phyloP scores from a whole-genome alignment of 1,140 invertebrate genomes.

The Pollicipes pollicipes region DNA sequence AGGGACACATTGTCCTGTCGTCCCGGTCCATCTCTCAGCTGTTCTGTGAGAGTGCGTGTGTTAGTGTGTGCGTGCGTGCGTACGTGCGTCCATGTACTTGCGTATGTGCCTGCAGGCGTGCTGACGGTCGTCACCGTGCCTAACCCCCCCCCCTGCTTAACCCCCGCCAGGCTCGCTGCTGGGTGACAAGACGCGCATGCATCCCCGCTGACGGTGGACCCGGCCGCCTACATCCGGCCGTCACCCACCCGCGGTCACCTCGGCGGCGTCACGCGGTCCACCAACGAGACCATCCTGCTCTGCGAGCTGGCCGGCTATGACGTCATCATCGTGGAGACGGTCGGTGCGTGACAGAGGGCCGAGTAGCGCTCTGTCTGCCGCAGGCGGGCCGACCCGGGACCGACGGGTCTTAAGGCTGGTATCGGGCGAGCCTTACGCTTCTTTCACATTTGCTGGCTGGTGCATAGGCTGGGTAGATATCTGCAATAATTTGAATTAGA shows the following conservation, averaged over 20 bases:
- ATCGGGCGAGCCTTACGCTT: too few relatives aligned
- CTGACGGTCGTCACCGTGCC: not conserved
- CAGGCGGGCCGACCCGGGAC: too few relatives aligned
- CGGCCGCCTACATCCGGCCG: slow-evolving; percentile 39
- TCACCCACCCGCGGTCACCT: slow-evolving; percentile 38
- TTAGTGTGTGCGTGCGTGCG: too few relatives aligned
- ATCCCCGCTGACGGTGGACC: slow-evolving; percentile 34
- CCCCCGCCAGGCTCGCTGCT: slow-evolving; percentile 33
- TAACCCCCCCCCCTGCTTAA: slow-evolving; percentile 9
- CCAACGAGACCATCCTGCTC: slow-evolving; percentile 40
- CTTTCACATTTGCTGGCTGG: too few relatives aligned
- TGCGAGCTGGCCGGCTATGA: slow-evolving; percentile 44
- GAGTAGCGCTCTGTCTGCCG: not conserved
- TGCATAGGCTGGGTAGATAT: too few relatives aligned
- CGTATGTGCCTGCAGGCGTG: not conserved
- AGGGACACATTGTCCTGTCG: too few relatives aligned
- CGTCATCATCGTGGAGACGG: slow-evolving; percentile 41
- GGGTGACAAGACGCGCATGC: slow-evolving; percentile 45
- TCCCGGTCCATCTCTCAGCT: too few relatives aligned
- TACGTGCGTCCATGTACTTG: too few relatives aligned
- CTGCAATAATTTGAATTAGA: too few relatives aligned
- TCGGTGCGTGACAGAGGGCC: slow-evolving; percentile 27
- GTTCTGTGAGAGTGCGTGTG: too few relatives aligned
- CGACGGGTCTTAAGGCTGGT: too few relatives aligned
- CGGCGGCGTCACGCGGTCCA: slow-evolving; percentile 40